Base-by-base conservation (phyloP, 2,797 vertebrate genomes). In the Poeciliopsis turneri region DNA sequence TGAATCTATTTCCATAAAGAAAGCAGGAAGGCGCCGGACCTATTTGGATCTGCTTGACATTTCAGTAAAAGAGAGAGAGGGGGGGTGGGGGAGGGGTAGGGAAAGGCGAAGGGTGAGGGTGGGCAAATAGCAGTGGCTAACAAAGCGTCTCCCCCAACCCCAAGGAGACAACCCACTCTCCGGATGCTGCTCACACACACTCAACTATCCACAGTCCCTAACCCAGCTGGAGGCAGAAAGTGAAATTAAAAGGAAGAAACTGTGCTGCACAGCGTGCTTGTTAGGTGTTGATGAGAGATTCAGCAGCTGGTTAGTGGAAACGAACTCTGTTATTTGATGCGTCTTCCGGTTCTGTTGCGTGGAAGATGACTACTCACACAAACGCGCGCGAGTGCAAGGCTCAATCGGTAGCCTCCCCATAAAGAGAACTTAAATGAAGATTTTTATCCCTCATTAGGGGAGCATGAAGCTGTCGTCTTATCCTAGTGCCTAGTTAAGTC, bases 11-110 rank as follows among this genome's bases (percentile, higher is more conserved):
- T 94, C 92, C 94, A 95, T 95, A 94, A 83, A 90, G 86, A 92
- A 90, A 84, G 18, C 77, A 79, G 72, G 74, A 70, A 81, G 76
- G 68, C 71, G 33, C 83, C 55, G 70, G 80, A 88, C 87, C 91
- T 89, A 83, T 94, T 92, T 92, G 89, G 92, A 92, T 89, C 87
- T 85, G 90, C 90, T 92, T 96, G 94, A 95, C 95, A 95, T 95
- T 95, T 95, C 69, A 83, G 88, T 74, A 77, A 88, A 91, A 89
- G 84, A 82, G 66, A 84, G 80, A 9, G 10, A 10, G 9, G 2
- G 51, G 51, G 20, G 33, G n/a, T 2, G 0, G 33, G 6, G 5
- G 6, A 18, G 20, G 51, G 9, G 51, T 8, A 86, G 83, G 80
- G 79, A 82, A 43, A 81, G 87, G 88, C 87, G 89, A 84, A 39